Evolutionary conservation across 1,140 invertebrate species (phyloP).

Genomic region (Drosophila santomea): DNA sequence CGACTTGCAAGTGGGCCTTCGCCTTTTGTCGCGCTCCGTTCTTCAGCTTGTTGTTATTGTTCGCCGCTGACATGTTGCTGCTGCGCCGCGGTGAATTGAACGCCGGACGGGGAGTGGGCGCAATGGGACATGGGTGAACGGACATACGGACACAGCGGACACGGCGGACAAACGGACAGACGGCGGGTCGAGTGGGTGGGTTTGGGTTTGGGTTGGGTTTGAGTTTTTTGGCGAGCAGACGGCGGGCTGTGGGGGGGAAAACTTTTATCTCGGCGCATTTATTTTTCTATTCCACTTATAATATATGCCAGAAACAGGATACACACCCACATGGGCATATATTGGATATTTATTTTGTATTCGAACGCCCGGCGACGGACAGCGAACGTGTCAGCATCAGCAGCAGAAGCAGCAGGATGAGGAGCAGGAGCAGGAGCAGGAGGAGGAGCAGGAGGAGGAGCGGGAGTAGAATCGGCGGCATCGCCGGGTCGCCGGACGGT

Average conservation of each 20-base stretch:
- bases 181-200: constrained; percentile 14
- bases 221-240: constrained; percentile 3
- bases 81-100: constrained; percentile 73
- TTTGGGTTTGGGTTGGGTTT: constrained; percentile 10
- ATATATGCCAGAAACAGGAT: constrained; percentile 85
- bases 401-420: constrained; percentile 32
- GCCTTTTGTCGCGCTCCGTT: constrained; percentile 53
- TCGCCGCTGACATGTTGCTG: constrained; percentile 79
- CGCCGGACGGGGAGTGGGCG: constrained; percentile 29
- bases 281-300: constrained; percentile 84
- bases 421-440: neutral
- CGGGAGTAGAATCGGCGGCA: constrained; percentile 40
- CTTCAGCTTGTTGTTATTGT: constrained; percentile 51
- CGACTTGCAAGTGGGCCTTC: constrained; percentile 67
- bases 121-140: constrained; percentile 12
- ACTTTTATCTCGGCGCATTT: constrained; percentile 84
- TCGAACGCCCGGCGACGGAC: constrained; percentile 75
- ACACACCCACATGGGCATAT: constrained; percentile 82
- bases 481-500: constrained; percentile 63
- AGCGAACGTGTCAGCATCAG: constrained; percentile 74
- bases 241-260: constrained; percentile 41
- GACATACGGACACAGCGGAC: neutral
- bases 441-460: neutral
- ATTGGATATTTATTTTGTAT: constrained; percentile 84
- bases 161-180: too few species aligned